A percentile compares a stretch with the other conserved stretches of the same genome.
phyloP scores from a whole-genome alignment of 37 sponge, comb jelly and placozoan genomes.

The Aplysina aerophoba region DNA sequence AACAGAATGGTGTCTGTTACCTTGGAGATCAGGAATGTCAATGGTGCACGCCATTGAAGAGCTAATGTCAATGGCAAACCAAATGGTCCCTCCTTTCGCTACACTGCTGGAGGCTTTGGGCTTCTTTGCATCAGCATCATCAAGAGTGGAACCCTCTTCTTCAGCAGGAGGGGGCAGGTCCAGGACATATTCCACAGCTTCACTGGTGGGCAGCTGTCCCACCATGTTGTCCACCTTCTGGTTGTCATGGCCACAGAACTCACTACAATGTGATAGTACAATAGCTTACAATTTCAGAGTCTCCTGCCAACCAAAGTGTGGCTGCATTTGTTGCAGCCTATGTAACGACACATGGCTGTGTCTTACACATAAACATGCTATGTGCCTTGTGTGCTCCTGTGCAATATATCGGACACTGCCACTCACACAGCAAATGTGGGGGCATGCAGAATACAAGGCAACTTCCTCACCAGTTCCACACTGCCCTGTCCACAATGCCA shows the following conservation, averaged over 20 bases:
- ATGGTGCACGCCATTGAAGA: conserved; percentile 84
- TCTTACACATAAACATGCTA: too few species aligned
- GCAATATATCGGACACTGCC: too few species aligned
- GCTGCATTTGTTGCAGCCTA: too few species aligned
- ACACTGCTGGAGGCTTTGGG: background rate
- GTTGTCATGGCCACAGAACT: conserved; percentile 88
- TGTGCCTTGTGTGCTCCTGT: too few species aligned
- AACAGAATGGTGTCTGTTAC: too few species aligned
- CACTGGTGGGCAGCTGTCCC: conserved; percentile 37
- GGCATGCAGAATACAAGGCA: too few species aligned
- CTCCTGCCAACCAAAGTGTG: too few species aligned
- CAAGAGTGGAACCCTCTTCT: conserved; percentile 38
- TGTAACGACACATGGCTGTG: too few species aligned
- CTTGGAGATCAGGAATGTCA: conserved; percentile 84
- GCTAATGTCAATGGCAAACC: conserved; percentile 90
- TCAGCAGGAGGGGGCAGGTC: conserved; percentile 48
- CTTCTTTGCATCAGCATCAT: background rate
- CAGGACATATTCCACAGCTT: conserved; percentile 74
- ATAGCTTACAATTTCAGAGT: too few species aligned
- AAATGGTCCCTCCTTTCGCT: conserved; percentile 57
- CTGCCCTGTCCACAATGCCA: conserved; percentile 10
- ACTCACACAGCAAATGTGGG: too few species aligned
- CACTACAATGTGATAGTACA: conserved; percentile 53
- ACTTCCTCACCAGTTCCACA: conserved; percentile 75
- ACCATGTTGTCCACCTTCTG: conserved; percentile 49